Percentiles rank a stretch among this genome's conserved stretches.
These are phyloP conservation scores for Acipenser oxyrinchus DNA, from an alignment of 2,797 vertebrate genomes.

Conservation along the genomic window DNA sequence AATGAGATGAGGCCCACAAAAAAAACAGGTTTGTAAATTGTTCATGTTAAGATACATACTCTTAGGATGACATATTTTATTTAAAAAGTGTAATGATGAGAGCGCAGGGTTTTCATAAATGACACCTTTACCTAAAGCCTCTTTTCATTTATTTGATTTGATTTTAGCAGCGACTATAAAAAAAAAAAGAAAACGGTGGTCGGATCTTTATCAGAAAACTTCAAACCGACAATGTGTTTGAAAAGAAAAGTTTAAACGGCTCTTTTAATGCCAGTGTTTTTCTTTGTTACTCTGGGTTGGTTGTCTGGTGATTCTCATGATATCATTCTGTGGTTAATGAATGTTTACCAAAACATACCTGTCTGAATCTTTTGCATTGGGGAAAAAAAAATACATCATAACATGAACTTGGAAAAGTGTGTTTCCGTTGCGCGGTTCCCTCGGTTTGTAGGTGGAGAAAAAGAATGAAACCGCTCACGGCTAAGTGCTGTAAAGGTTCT, in stretches of 20 bases:
- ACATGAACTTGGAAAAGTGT: slow-evolving; percentile 20
- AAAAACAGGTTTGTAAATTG: too few species aligned
- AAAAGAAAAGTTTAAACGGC: background rate
- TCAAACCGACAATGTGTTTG: background rate
- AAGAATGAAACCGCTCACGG: background rate
- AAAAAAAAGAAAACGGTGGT: too few species aligned
- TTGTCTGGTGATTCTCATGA: slow-evolving; percentile 14
- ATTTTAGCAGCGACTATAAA: too few species aligned
- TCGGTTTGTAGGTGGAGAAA: background rate
- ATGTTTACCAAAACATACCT: slow-evolving; percentile 27
- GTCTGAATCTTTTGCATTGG: slow-evolving; percentile 17
- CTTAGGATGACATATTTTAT: too few species aligned
- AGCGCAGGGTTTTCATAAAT: too few species aligned
- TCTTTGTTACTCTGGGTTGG: slow-evolving; percentile 14
- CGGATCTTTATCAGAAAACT: too few species aligned
- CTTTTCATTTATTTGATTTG: too few species aligned
- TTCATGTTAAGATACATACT: too few species aligned
- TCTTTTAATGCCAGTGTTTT: background rate
- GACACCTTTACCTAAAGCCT: too few species aligned
- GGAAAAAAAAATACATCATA: background rate
- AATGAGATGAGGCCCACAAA: too few species aligned
- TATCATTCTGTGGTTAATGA: slow-evolving; percentile 27
- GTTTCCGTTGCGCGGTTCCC: slow-evolving; percentile 2
- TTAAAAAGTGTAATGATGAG: too few species aligned
- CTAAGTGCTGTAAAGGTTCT: slow-evolving; percentile 3